These are phyloP conservation scores for Batillaria attramentaria DNA, from an alignment of 1,140 invertebrate genomes.

Conservation along the genomic window DNA sequence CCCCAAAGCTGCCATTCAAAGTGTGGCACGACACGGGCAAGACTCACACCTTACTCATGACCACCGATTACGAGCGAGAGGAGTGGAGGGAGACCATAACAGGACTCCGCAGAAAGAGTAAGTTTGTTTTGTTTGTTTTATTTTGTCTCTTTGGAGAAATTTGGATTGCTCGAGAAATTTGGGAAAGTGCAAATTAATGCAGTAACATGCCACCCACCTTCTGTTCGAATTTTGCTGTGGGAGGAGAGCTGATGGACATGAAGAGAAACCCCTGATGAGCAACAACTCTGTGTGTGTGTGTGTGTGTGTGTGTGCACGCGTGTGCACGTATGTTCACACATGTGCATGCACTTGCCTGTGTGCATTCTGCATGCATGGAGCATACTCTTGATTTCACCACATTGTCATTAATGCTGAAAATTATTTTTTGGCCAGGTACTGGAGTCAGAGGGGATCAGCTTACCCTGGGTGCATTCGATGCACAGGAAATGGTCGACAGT, in stretches of 20 bases:
- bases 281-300: slow-evolving; percentile 7
- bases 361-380: too few relatives aligned
- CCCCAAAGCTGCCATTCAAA: slow-evolving; percentile 88
- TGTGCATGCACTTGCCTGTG: too few relatives aligned
- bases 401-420: background rate
- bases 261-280: too few relatives aligned
- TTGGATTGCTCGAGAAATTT: too few relatives aligned
- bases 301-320: slow-evolving; percentile 5
- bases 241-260: too few relatives aligned
- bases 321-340: background rate
- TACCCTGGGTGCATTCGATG: slow-evolving; percentile 35
- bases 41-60: slow-evolving; percentile 88
- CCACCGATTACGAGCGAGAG: slow-evolving; percentile 92
- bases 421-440: background rate
- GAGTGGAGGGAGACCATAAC: slow-evolving; percentile 94
- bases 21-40: slow-evolving; percentile 78
- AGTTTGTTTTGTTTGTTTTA: slow-evolving; percentile 11
- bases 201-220: too few relatives aligned
- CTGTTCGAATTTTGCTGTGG: too few relatives aligned
- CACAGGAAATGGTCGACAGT: slow-evolving; percentile 46
- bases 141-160: too few relatives aligned
- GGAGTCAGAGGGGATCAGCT: background rate
- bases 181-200: too few relatives aligned
- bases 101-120: slow-evolving; percentile 78
- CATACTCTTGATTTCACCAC: too few relatives aligned